phyloP scores from a whole-genome alignment of 2,797 vertebrate genomes.

The Falco naumanni region DNA sequence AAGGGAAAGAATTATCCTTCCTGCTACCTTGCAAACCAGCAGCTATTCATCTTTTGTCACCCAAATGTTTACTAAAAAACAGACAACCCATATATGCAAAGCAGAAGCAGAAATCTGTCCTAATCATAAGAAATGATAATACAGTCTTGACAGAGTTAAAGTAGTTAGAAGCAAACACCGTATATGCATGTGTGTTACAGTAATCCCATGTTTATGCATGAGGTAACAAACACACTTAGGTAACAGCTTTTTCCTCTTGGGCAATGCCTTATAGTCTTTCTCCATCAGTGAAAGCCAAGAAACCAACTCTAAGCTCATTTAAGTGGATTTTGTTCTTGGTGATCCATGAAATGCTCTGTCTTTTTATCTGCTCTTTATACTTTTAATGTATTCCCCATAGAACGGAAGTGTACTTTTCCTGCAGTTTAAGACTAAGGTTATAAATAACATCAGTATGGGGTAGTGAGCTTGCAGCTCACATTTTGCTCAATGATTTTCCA shows the following conservation, averaged over 20 bases:
- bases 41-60: constrained; percentile 29
- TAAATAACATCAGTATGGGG: constrained; percentile 92
- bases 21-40: constrained; percentile 10
- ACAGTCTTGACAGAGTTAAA: constrained; percentile 67
- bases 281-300: constrained; percentile 81
- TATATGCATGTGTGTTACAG: constrained; percentile 71
- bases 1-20: constrained; percentile 34
- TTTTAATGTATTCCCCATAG: constrained; percentile 95
- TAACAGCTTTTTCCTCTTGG: constrained; percentile 84
- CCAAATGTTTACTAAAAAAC: neutral
- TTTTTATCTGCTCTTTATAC: constrained; percentile 93
- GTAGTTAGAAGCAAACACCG: constrained; percentile 24
- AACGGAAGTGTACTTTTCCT: constrained; percentile 86
- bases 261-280: constrained; percentile 80
- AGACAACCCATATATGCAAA: neutral
- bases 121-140: constrained; percentile 33
- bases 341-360: constrained; percentile 95
- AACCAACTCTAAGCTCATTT: constrained; percentile 91
- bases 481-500: constrained; percentile 87
- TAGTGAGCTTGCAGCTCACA: constrained; percentile 84
- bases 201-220: constrained; percentile 82
- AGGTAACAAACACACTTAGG: constrained; percentile 80
- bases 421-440: constrained; percentile 91
- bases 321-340: constrained; percentile 92
- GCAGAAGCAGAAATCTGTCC: constrained; percentile 11